Percentiles rank a stretch among this genome's conserved stretches.
These are phyloP conservation scores for Cheilosia urbana DNA, from an alignment of 2,888 invertebrate species.

Conservation along the genomic window DNA sequence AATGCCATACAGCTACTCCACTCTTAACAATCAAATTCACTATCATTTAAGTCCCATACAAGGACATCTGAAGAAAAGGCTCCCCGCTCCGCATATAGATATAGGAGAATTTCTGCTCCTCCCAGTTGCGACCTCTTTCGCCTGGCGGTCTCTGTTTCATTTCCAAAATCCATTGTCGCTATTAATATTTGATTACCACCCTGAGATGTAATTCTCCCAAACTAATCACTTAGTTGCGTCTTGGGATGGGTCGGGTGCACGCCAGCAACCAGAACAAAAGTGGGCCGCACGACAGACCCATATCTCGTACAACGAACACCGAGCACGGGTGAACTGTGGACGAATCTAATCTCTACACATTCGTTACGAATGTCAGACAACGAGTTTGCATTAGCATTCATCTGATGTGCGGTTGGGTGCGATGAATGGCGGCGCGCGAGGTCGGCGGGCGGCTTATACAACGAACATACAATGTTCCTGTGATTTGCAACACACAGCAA, in stretches of 20 bases:
- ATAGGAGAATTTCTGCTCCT: not conserved
- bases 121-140: not conserved
- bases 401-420: constrained; percentile 72
- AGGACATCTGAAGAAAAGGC: not conserved
- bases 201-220: constrained; percentile 73
- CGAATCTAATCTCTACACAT: constrained; percentile 75
- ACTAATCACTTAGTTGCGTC: constrained; percentile 74
- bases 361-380: constrained; percentile 75
- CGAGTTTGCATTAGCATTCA: constrained; percentile 74
- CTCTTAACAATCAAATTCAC: not conserved
- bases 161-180: constrained; percentile 75
- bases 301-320: constrained; percentile 5
- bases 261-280: constrained; percentile 17
- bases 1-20: not conserved
- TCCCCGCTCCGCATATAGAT: not conserved
- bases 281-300: constrained; percentile 22
- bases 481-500: constrained; percentile 68
- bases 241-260: constrained; percentile 24
- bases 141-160: constrained; percentile 51
- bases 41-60: not conserved
- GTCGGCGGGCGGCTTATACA: constrained; percentile 9
- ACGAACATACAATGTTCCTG: constrained; percentile 60
- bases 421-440: not conserved
- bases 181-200: constrained; percentile 75
- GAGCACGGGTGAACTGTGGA: constrained; percentile 61